These are phyloP conservation scores for Lates japonicus DNA, from an alignment of 2,797 vertebrate species.

Conservation along the genomic window DNA sequence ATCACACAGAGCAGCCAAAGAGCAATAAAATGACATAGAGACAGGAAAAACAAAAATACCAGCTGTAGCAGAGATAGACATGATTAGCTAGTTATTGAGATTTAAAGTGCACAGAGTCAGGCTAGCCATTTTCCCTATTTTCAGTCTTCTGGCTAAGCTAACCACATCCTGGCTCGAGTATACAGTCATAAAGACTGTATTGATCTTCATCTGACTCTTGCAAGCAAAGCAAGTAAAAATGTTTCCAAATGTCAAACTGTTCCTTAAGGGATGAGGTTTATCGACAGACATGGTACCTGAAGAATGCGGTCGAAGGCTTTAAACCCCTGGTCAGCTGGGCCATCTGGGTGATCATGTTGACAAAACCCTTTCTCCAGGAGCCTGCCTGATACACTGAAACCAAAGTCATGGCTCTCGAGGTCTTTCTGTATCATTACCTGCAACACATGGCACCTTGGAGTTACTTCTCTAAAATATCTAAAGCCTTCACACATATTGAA, in stretches of 20 bases:
- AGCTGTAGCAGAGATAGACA: not conserved
- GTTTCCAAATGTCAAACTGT: not conserved
- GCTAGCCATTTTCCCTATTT: not conserved
- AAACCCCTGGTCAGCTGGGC: conserved; percentile 93
- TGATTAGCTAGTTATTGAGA: not conserved
- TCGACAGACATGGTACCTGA: conserved; percentile 86
- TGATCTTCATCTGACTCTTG: not conserved
- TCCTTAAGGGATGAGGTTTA: not conserved
- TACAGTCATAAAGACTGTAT: not conserved
- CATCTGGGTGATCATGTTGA: conserved; percentile 96
- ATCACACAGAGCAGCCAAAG: not conserved
- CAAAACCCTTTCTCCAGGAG: conserved; percentile 94
- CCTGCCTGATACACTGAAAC: conserved; percentile 97
- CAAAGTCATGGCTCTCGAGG: conserved; percentile 90
- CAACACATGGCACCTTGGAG: conserved; percentile 19
- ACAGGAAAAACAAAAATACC: not conserved
- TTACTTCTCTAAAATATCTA: not conserved
- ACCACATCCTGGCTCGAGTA: not conserved
- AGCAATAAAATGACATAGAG: not conserved
- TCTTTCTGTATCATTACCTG: conserved; percentile 93
- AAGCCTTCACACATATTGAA: not conserved
- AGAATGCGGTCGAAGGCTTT: conserved; percentile 93
- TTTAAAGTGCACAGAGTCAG: not conserved
- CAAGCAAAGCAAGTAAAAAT: not conserved
- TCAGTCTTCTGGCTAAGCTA: not conserved